A percentile compares a stretch with the other conserved stretches of the same genome.
Evolutionary conservation across 2,888 invertebrate species (phyloP).

Genomic region (Cataglyphis albicans): DNA sequence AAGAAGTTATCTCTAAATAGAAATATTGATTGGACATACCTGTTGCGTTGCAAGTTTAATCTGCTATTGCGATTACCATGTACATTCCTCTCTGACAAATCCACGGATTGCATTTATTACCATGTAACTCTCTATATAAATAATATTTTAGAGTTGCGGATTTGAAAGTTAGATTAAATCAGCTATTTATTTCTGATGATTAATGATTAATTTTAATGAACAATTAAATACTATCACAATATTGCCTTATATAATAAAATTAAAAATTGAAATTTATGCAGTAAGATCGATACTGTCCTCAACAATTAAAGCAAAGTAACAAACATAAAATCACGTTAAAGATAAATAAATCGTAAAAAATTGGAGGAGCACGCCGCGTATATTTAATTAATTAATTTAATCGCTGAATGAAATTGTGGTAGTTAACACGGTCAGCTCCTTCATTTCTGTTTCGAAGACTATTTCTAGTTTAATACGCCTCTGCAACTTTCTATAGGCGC

Average conservation of each 20-base stretch:
- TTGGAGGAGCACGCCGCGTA: not conserved
- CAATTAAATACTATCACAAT: conserved; percentile 47
- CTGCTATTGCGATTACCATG: conserved; percentile 40
- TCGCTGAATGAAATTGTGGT: not conserved
- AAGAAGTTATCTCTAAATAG: conserved; percentile 38
- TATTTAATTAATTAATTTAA: conserved; percentile 37
- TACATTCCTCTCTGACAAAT: conserved; percentile 52
- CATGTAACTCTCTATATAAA: conserved; percentile 14
- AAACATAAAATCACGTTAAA: not conserved
- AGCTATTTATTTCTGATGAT: not conserved
- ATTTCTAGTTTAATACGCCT: not conserved
- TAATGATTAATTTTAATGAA: conserved; percentile 19
- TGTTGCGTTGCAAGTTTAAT: conserved; percentile 54
- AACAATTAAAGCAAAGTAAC: conserved; percentile 5
- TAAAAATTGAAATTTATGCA: not conserved
- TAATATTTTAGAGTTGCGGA: conserved; percentile 1
- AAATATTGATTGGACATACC: conserved; percentile 43
- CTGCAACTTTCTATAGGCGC: conserved; percentile 11
- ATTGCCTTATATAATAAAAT: conserved; percentile 19
- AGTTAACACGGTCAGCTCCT: not conserved
- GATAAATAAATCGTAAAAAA: not conserved
- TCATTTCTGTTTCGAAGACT: conserved; percentile 18
- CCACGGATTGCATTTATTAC: conserved; percentile 46
- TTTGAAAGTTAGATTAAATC: conserved; percentile 32
- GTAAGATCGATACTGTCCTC: not conserved